These are phyloP conservation scores for Saxidomus purpurata DNA, from an alignment of 1,140 invertebrate genomes.

Conservation along the genomic window DNA sequence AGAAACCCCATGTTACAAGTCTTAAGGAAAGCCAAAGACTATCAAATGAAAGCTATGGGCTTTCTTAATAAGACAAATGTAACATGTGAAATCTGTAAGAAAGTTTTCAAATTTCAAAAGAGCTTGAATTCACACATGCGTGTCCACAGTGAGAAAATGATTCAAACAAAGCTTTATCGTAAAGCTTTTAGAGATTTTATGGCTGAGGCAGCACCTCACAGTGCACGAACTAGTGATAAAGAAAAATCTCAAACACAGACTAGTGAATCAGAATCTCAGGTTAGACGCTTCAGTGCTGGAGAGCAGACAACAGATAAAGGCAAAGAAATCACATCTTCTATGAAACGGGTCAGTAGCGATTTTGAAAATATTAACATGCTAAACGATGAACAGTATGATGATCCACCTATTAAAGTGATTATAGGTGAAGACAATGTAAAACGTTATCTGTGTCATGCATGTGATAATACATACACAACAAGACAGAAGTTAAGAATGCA, in stretches of 20 bases:
- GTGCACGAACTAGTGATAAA: not conserved
- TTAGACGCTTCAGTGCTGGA: not conserved
- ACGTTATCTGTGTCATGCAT: slow-evolving; percentile 58
- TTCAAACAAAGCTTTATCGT: slow-evolving; percentile 37
- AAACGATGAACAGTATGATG: slow-evolving; percentile 10
- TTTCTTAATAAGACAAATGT: slow-evolving; percentile 56
- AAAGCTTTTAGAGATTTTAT: slow-evolving; percentile 63
- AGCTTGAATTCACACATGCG: slow-evolving; percentile 66
- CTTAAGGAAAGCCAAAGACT: slow-evolving; percentile 56
- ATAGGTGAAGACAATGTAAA: slow-evolving; percentile 53
- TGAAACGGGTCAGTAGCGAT: slow-evolving; percentile 2
- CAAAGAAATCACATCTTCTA: not conserved
- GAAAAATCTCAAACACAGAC: slow-evolving; percentile 8
- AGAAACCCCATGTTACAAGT: slow-evolving; percentile 58
- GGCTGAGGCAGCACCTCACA: slow-evolving; percentile 36
- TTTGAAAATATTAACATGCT: not conserved
- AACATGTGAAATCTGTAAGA: slow-evolving; percentile 57
- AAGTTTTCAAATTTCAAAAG: slow-evolving; percentile 66
- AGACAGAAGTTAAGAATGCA: slow-evolving; percentile 59
- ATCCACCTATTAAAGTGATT: slow-evolving; percentile 53
- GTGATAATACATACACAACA: slow-evolving; percentile 64
- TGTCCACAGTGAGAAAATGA: slow-evolving; percentile 62
- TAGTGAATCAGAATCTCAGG: not conserved
- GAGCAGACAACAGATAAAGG: not conserved
- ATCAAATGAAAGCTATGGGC: slow-evolving; percentile 62